Evolutionary conservation across 2,113 vertebrate genomes (phyloP).

Genomic region (Todiramphus chloris): DNA sequence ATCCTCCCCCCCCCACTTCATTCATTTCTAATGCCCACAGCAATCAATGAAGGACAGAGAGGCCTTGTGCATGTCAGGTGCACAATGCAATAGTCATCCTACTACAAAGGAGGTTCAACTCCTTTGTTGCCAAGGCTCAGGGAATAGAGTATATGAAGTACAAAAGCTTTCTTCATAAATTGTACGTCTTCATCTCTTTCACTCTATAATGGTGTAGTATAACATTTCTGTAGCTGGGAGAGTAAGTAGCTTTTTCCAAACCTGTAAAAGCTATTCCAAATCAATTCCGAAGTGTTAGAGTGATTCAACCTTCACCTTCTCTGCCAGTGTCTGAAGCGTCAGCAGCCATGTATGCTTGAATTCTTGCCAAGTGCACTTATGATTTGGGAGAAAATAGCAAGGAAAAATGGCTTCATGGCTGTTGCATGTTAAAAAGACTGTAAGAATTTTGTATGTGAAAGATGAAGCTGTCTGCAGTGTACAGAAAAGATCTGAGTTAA

Average conservation of each 20-base stretch:
- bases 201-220: background rate
- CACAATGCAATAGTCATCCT: constrained; percentile 12
- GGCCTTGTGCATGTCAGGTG: constrained; percentile 26
- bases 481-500: background rate
- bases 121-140: background rate
- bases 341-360: constrained; percentile 4
- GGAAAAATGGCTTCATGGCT: constrained; percentile 16
- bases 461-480: background rate
- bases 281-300: constrained; percentile 35
- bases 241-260: constrained; percentile 32
- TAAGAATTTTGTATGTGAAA: constrained; percentile 3
- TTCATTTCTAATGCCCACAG: constrained; percentile 31
- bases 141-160: constrained; percentile 8
- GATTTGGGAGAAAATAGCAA: constrained; percentile 25
- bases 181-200: background rate
- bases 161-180: background rate
- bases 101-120: background rate
- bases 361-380: constrained; percentile 21
- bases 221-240: constrained; percentile 8
- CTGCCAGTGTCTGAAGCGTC: background rate
- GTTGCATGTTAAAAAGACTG: constrained; percentile 8
- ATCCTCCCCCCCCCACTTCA: background rate
- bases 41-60: constrained; percentile 28
- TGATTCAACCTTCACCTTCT: constrained; percentile 63
- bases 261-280: constrained; percentile 22